Base-by-base conservation (phyloP, 2,797 vertebrate species). In the Phrynocephalus vlangalii region DNA sequence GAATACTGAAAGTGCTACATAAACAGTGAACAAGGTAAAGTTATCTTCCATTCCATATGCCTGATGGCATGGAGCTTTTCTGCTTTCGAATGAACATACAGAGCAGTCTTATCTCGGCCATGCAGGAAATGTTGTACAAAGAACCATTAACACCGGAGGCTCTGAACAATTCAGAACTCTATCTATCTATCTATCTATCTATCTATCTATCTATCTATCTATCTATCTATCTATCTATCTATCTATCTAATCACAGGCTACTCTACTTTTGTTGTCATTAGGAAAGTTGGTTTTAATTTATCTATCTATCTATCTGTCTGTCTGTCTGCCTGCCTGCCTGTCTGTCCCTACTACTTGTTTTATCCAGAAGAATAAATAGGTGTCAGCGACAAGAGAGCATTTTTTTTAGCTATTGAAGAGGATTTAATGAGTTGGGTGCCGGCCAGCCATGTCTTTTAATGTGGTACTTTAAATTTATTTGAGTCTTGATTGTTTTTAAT, bases 221-320 rank as follows among this genome's bases (percentile, higher is more conserved):
- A 56, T 56, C 52, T 11, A 52, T 8, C 11, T 52, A 8, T 52
- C 52, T 52, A 44, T 44, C 38, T 44, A 44, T 11, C 52, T 52
- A 52, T 11, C 11, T 52, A 11, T 52, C 11, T 33, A 33, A 1
- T 2, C 2, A 33, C 2, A 1, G 1, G 2, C n/a, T n/a, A n/a
- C n/a, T n/a, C n/a, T n/a, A n/a, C n/a, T n/a, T n/a, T n/a, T n/a
- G n/a, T n/a, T n/a, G n/a, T n/a, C n/a, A n/a, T n/a, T n/a, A n/a
- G n/a, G n/a, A n/a, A n/a, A n/a, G n/a, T n/a, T n/a, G n/a, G n/a
- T n/a, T n/a, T n/a, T n/a, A n/a, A n/a, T 56, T 10, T 56, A 56
- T 56, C 52, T 56, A 56, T 56, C 52, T 8, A 15, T 56, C 52
- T 8, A 1, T 56, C 52, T 8, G 13, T 56, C 52, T 8, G 13